phyloP scores from a whole-genome alignment of 2,888 invertebrate species.

The Eilema griseolum region DNA sequence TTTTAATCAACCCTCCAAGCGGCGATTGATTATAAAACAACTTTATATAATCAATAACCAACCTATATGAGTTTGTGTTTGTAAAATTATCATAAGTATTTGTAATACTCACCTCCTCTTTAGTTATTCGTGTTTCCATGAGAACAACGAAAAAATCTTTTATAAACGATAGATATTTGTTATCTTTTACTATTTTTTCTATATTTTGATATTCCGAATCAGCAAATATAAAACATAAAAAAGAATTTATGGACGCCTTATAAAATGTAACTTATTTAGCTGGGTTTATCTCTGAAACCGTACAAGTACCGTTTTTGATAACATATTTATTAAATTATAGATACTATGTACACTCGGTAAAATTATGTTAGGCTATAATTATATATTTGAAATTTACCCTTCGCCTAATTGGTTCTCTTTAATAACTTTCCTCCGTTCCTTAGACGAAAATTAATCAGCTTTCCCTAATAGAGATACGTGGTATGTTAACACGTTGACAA shows the following conservation, averaged over 20 bases:
- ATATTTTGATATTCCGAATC: neutral
- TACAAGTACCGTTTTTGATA: neutral
- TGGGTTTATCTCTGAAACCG: neutral
- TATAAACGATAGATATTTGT: neutral
- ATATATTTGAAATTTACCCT: no score
- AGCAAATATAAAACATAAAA: neutral
- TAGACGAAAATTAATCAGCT: conserved; percentile 32
- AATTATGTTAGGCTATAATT: no score
- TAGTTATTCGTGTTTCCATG: neutral
- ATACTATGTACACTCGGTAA: no score
- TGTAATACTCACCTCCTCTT: neutral
- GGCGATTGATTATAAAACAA: conserved; percentile 40
- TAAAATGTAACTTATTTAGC: neutral
- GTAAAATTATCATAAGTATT: conserved; percentile 36
- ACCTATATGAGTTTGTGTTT: conserved; percentile 42
- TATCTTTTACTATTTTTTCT: neutral
- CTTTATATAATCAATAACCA: no score
- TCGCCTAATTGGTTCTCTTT: neutral
- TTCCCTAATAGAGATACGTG: conserved; percentile 26
- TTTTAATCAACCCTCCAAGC: conserved; percentile 30
- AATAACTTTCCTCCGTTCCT: conserved; percentile 6
- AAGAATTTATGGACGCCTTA: neutral
- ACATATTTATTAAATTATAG: no score
- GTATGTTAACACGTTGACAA: conserved; percentile 27
- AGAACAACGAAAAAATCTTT: neutral